Base-by-base conservation (phyloP, 2,797 vertebrate species). In the Hydrocynus forskahlii region DNA sequence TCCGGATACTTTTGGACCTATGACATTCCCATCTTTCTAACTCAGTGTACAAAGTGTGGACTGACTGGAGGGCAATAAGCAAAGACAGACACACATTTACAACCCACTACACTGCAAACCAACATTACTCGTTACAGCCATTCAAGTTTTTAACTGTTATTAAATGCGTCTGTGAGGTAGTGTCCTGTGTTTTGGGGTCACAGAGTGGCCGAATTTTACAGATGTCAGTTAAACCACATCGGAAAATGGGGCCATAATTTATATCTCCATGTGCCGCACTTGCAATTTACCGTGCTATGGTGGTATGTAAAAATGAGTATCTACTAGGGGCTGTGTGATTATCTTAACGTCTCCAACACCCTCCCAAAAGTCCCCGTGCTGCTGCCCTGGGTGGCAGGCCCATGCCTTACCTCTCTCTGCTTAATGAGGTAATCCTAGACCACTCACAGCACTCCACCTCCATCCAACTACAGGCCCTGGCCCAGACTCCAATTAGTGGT, bases 401-500 rank as follows among this genome's bases (percentile, higher is more conserved):
- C 79, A 74, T 70, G 69, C 83, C 78, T 81, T 60, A 14, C 59
- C 50, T 69, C 29, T 84, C 76, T 66, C 67, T 72, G 67, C 79
- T 76, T 84, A 75, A 77, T 57, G 7, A 64, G 66, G 75, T 83
- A 84, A 83, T 80, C 79, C 74, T 75, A 80, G 78, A 83, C 78
- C 83, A 81, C 81, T 78, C 83, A 73, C 87, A 83, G 81, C 74
- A 69, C 83, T 75, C 86, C 84, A 71, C 84, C 86, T 85, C 78
- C 84, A 76, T 70, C 75, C 85, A 76, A 83, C 76, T 81, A 73
- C 83, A 85, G 59, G 76, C 83, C 84, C 83, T 43, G 74, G 80
- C 84, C 83, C 85, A 81, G 84, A 87, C 87, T 80, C 73, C 85
- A 88, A 85, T 88, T 89, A 87, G 88, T 86, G 88, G 87, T 85